Evolutionary conservation across 2,113 vertebrate genomes (phyloP).

Genomic region (Pomatorhinus ruficollis): DNA sequence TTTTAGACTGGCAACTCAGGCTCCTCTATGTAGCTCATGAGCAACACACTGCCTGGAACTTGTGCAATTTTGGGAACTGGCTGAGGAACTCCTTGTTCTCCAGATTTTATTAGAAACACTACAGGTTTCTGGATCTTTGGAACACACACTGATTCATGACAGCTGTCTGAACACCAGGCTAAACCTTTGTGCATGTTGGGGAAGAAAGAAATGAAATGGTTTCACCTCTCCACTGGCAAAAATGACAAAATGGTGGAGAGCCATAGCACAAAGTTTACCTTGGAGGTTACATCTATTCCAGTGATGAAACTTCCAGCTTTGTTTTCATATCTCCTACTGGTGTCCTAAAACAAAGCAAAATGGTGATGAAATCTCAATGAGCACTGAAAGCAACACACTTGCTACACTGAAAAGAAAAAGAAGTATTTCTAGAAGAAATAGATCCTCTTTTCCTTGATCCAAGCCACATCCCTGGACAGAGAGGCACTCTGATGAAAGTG

Average conservation of each 20-base stretch:
- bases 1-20: background rate
- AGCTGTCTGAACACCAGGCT: background rate
- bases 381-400: background rate
- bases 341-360: conserved; percentile 81
- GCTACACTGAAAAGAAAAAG: background rate
- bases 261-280: conserved; percentile 74
- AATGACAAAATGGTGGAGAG: background rate
- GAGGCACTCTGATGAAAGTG: background rate
- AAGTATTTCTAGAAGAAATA: background rate
- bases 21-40: background rate
- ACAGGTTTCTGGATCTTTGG: background rate
- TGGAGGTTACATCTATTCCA: conserved; percentile 96
- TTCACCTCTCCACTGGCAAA: conserved; percentile 24
- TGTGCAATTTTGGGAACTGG: background rate
- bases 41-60: background rate
- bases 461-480: background rate
- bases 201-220: background rate
- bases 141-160: background rate
- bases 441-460: background rate
- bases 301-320: conserved; percentile 98
- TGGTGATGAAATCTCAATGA: background rate
- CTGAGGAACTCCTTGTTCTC: background rate
- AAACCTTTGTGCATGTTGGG: background rate
- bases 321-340: conserved; percentile 92
- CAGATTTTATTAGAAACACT: background rate